Evolutionary conservation across 1,140 invertebrate genomes (phyloP).

Genomic region (Papilio polyxenes): DNA sequence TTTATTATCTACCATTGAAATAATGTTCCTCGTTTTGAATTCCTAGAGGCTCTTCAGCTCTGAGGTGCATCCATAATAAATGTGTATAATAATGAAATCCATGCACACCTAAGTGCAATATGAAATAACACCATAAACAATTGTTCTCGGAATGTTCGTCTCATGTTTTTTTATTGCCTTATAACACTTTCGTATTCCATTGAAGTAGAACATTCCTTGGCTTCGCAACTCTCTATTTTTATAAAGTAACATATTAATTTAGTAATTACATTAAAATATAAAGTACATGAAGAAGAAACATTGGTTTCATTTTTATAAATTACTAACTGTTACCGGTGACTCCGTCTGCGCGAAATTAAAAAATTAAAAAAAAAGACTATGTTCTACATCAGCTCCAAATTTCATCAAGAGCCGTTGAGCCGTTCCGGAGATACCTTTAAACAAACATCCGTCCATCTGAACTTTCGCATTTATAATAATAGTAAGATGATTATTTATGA

Average conservation of each 20-base stretch:
- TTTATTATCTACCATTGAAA: not conserved
- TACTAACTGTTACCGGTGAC: too few species aligned
- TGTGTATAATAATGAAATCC: conserved; percentile 34
- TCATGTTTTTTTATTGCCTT: conserved; percentile 35
- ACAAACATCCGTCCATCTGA: too few species aligned
- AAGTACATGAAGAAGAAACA: too few species aligned
- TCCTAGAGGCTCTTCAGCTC: not conserved
- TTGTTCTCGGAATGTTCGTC: conserved; percentile 33
- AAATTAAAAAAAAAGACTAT: too few species aligned
- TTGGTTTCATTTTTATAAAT: too few species aligned
- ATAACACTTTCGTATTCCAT: not conserved
- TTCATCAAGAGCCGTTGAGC: too few species aligned
- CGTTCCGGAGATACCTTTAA: too few species aligned
- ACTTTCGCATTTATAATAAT: too few species aligned
- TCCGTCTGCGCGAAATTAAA: too few species aligned
- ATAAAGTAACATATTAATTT: not conserved
- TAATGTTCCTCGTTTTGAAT: conserved; percentile 5
- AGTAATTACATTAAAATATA: too few species aligned
- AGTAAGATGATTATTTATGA: not conserved
- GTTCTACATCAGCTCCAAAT: too few species aligned
- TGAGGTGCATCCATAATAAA: conserved; percentile 34
- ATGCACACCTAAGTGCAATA: conserved; percentile 21
- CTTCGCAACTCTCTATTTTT: not conserved
- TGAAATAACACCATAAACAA: conserved; percentile 36
- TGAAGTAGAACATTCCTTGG: conserved; percentile 3